Evolutionary conservation across 2,888 invertebrate genomes (phyloP).

Genomic region (Seira musarum): DNA sequence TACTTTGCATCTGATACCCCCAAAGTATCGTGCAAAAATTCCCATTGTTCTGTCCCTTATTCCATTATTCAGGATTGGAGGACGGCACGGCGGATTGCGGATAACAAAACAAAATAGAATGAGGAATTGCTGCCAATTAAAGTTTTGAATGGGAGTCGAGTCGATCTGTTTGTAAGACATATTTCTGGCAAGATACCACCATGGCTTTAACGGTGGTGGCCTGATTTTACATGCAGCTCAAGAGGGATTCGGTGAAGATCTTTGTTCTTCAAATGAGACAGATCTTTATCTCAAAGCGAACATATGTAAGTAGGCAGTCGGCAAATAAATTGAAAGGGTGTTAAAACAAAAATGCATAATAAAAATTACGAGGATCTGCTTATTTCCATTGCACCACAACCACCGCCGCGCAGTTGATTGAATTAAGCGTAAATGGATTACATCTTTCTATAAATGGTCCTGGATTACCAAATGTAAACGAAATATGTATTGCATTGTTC

Average conservation of each 20-base stretch:
- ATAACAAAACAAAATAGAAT: constrained; percentile 10
- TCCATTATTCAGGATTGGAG: constrained; percentile 2
- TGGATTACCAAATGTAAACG: not conserved
- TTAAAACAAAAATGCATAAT: not conserved
- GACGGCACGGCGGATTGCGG: not conserved
- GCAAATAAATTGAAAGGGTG: no score
- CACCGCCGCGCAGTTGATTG: not conserved
- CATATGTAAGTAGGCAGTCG: constrained; percentile 1
- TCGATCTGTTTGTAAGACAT: not conserved
- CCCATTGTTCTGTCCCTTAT: not conserved
- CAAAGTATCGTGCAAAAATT: constrained; percentile 5
- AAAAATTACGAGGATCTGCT: not conserved
- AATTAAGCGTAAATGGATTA: not conserved
- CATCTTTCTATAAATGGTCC: not conserved
- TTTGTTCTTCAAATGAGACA: not conserved
- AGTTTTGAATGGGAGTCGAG: not conserved
- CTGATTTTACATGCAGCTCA: not conserved
- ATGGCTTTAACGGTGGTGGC: not conserved
- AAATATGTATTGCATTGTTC: not conserved
- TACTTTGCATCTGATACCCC: no score
- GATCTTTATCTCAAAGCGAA: constrained; percentile 1
- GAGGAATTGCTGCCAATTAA: constrained; percentile 5
- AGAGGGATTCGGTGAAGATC: not conserved
- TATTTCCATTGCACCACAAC: not conserved
- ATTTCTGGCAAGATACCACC: not conserved